phyloP scores from a whole-genome alignment of 1,140 invertebrate species.

The Ectropis grisescens region DNA sequence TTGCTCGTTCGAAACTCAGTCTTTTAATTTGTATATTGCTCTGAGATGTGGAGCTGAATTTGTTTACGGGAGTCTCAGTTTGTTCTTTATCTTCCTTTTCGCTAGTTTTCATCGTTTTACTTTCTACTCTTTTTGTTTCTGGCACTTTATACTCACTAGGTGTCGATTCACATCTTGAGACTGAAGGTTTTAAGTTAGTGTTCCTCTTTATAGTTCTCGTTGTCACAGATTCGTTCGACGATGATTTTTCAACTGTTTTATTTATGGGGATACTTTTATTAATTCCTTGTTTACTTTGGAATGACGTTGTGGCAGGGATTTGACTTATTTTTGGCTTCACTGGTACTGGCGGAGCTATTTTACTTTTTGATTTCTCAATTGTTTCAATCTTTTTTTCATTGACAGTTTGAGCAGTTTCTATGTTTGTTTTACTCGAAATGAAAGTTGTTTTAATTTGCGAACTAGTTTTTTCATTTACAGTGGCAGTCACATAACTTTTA shows the following conservation, averaged over 20 bases:
- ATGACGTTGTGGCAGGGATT: conserved; percentile 17
- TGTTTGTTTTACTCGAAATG: conserved; percentile 20
- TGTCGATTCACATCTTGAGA: conserved; percentile 32
- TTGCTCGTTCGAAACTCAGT: conserved; percentile 60
- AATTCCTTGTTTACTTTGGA: conserved; percentile 21
- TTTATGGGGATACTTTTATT: conserved; percentile 19
- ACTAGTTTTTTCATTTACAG: conserved; percentile 24
- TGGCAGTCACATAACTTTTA: conserved; percentile 25
- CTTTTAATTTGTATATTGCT: conserved; percentile 60
- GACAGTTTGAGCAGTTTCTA: conserved; percentile 11
- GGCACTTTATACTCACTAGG: conserved; percentile 17
- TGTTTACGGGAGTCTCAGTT: conserved; percentile 15
- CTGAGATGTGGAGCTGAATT: conserved; percentile 7
- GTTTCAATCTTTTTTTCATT: conserved; percentile 7
- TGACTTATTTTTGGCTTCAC: conserved; percentile 55
- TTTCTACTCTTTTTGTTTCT: conserved; percentile 10
- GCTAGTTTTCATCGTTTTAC: conserved; percentile 2
- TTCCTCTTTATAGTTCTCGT: conserved; percentile 34
- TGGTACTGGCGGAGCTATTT: conserved; percentile 59
- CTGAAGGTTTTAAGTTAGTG: conserved; percentile 20
- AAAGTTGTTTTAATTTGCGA: conserved; percentile 21
- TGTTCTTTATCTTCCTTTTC: conserved; percentile 8
- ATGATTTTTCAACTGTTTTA: conserved; percentile 26
- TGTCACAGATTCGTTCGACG: conserved; percentile 34
- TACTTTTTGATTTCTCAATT: conserved; percentile 28